These are phyloP conservation scores for Spodoptera litura DNA, from an alignment of 1,140 invertebrate genomes.

Conservation along the genomic window DNA sequence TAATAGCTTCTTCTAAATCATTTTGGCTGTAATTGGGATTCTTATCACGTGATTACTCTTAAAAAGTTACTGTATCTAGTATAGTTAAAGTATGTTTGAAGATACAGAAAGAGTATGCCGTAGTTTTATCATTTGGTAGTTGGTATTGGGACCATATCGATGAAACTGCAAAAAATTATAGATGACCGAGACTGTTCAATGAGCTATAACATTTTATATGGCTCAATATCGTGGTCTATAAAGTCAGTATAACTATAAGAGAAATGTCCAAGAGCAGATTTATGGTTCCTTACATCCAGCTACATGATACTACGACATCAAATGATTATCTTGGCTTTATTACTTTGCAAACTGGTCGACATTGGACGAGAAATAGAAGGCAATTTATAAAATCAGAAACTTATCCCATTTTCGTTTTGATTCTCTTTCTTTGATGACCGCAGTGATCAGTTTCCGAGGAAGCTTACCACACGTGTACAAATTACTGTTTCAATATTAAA, in stretches of 20 bases:
- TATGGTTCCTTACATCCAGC: not conserved
- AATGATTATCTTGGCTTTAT: constrained; percentile 25
- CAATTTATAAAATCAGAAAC: constrained; percentile 38
- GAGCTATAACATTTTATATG: constrained; percentile 39
- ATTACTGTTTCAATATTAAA: not conserved
- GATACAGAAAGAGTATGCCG: too few species aligned
- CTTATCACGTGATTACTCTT: not conserved
- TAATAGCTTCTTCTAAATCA: not conserved
- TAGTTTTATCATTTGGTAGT: not conserved
- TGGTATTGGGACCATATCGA: not conserved
- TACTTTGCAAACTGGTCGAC: constrained; percentile 28
- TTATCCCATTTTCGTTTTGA: constrained; percentile 39
- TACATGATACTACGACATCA: constrained; percentile 3
- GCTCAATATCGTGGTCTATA: constrained; percentile 12
- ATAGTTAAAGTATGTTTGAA: too few species aligned
- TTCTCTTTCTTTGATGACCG: constrained; percentile 15
- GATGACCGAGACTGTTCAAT: constrained; percentile 29
- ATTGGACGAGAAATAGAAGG: constrained; percentile 11
- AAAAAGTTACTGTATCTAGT: too few species aligned
- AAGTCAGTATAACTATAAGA: constrained; percentile 22
- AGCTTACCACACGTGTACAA: not conserved
- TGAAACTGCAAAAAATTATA: constrained; percentile 4
- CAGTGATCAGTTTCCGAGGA: not conserved
- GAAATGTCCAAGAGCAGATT: constrained; percentile 16
- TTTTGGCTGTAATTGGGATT: not conserved